Evolutionary conservation across 2,888 invertebrate genomes (phyloP), one percentile per base, ranked within the genome.

Genomic region (Tridacna crocea): DNA sequence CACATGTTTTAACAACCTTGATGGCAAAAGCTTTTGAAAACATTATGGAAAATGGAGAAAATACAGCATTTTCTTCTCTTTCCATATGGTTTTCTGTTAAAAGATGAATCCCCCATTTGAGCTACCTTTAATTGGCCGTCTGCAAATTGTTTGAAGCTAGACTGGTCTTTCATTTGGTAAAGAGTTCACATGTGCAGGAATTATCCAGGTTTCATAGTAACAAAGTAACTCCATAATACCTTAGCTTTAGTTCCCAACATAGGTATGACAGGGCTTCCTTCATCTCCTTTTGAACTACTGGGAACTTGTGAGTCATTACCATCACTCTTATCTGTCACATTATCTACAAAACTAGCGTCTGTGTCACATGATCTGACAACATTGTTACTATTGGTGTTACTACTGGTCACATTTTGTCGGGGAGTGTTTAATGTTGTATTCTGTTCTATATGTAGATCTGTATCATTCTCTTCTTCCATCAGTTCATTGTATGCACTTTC

Each of bases 211-310:
- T 36, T 36, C 36, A 36, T 8, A 2, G 8, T 8, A 36, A 36
- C 8, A 36, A 4, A 8, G 36, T 36, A 36, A 36, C 36, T 4
- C 36, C 2, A 36, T 8, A 75, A 36, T 63, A 84, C 84, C 80
- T 76, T 80, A 0, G 76, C 84, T 79, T 78, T 84, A 13, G 80
- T 78, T 55, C 80, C 84, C 19, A 86, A 77, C 22, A 88, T 58
- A 11, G 90, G 89, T 61, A 89, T 88, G 12, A 88, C 85, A n/a
- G 88, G 89, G 81, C 89, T 90, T 55, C 76, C 79, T 75, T 82
- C 84, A 61, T 73, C 68, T 17, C 72, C 75, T 72, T 77, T 77
- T 15, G 86, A 86, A 51, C 76, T 76, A 24, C 80, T 75, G 3
- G 84, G 75, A 8, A 83, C 76, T 13, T 86, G 85, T 6, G 87